phyloP scores from a whole-genome alignment of 2,888 invertebrate genomes.

The Candidula unifasciata region DNA sequence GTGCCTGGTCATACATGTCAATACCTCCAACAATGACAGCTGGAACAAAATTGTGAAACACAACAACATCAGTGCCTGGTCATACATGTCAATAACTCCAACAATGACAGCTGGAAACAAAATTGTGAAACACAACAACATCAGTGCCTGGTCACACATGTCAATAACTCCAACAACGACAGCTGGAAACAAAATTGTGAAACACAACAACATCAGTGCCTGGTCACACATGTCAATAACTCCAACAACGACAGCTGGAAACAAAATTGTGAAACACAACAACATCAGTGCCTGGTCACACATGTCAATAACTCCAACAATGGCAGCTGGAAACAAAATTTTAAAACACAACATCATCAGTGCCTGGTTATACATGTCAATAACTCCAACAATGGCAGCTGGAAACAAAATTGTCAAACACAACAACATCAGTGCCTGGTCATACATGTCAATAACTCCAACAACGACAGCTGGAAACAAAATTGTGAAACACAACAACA shows the following conservation, averaged over 20 bases:
- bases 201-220: conserved; percentile 87
- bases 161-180: conserved; percentile 99
- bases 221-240: conserved; percentile 99
- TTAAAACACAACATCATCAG: no score
- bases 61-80: conserved; percentile 91
- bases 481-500: no score
- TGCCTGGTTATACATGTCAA: conserved; percentile 98
- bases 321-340: conserved; percentile 83
- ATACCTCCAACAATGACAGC: conserved; percentile 98
- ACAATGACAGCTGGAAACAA: conserved; percentile 88
- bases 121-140: no score
- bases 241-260: conserved; percentile 92
- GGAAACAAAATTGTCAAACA: conserved; percentile 58
- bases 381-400: conserved; percentile 97
- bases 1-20: conserved; percentile 96
- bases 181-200: conserved; percentile 80
- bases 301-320: conserved; percentile 99
- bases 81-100: conserved; percentile 99
- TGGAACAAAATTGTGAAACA: conserved; percentile 64
- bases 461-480: conserved; percentile 89
- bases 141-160: conserved; percentile 94
- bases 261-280: no score
- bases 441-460: conserved; percentile 99
- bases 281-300: conserved; percentile 92
- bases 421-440: conserved; percentile 91